These are phyloP conservation scores for Mugil cephalus DNA, from an alignment of 2,113 vertebrate species.

Conservation along the genomic window DNA sequence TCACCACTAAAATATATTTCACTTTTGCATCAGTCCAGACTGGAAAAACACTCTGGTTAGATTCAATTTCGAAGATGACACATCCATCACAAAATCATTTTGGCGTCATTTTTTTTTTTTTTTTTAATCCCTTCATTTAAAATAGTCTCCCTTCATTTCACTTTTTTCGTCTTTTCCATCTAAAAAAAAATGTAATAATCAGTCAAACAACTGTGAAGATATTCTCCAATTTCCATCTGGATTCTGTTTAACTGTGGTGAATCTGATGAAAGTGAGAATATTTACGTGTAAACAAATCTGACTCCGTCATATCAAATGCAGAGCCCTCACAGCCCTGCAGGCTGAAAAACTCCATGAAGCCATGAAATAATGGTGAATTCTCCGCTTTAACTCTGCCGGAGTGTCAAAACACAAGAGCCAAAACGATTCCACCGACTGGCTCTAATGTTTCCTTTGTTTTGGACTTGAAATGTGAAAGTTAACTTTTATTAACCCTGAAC, in stretches of 20 bases:
- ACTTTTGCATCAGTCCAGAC: slow-evolving; percentile 22
- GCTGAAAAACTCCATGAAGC: background rate
- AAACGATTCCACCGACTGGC: background rate
- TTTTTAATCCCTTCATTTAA: slow-evolving; percentile 26
- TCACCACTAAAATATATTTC: slow-evolving; percentile 18
- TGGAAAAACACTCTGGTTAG: background rate
- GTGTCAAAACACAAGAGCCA: background rate
- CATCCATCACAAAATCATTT: background rate
- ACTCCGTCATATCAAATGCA: slow-evolving; percentile 1
- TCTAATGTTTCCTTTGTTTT: background rate
- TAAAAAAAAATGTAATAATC: background rate
- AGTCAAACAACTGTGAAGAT: background rate
- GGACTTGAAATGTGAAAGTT: background rate
- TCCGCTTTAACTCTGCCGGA: slow-evolving; percentile 8
- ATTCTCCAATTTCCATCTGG: background rate
- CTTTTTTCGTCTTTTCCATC: background rate
- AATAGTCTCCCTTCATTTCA: slow-evolving; percentile 13
- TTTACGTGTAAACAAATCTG: background rate
- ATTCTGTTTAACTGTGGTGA: background rate
- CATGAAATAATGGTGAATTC: background rate
- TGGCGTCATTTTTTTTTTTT: too few relatives aligned
- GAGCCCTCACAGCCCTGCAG: background rate
- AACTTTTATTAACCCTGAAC: background rate
- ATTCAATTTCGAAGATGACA: slow-evolving; percentile 5
- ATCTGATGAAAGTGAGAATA: background rate